Conservation (phyloP, 2,113 vertebrate species). For the Chloroceryle aenea region DNA sequence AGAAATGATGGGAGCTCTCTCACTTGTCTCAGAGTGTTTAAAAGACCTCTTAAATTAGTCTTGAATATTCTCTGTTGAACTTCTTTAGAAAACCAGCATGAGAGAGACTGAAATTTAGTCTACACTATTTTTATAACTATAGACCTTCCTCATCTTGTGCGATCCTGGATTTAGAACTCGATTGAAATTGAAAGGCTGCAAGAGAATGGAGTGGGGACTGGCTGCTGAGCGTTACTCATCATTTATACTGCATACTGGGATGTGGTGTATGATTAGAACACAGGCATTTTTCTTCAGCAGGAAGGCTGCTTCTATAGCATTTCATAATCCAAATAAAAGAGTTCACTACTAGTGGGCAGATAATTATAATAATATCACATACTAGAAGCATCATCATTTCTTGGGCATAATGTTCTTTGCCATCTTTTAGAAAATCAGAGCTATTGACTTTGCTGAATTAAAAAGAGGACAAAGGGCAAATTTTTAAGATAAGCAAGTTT, state of each 20-base stretch:
- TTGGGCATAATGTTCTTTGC: background rate
- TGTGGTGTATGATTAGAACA: accelerated
- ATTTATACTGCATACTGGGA: accelerated
- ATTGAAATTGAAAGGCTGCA: background rate
- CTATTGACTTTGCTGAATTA: background rate
- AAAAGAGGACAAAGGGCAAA: background rate
- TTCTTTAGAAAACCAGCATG: background rate
- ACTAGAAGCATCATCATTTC: accelerated
- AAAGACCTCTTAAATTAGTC: background rate
- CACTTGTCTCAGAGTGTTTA: background rate
- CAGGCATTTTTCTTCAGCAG: background rate
- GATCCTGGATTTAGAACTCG: background rate
- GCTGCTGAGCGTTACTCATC: background rate
- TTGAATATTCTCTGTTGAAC: background rate
- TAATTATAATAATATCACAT: background rate
- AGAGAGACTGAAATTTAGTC: background rate
- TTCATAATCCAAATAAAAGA: background rate
- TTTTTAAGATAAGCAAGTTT: background rate
- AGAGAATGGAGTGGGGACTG: background rate
- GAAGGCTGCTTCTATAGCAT: background rate
- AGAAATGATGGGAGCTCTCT: background rate
- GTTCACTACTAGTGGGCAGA: background rate
- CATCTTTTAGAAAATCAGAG: background rate
- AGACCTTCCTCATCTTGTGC: background rate
- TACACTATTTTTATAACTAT: background rate